Base-by-base conservation (phyloP, 2,113 vertebrate genomes). In the Daphoenositta chrysoptera region DNA sequence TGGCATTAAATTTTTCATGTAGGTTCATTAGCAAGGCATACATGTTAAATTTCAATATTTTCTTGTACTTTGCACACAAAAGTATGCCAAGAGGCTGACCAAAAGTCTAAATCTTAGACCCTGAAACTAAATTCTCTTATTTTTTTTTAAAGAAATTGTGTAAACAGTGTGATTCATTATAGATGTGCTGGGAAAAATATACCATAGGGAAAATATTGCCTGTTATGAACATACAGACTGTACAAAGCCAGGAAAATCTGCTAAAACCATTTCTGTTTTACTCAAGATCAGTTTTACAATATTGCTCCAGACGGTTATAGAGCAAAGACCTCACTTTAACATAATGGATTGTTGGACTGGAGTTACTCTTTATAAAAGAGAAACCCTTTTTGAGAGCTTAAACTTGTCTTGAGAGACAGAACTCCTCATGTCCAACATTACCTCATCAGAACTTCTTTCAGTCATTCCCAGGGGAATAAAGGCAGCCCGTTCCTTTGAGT, bases 1-100 rank as follows among this genome's bases (percentile, higher is more conserved):
- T 84, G 47, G 56, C 81, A 94, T 88, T 58, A 95, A 24, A 23
- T 94, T 97, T 96, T 96, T 85, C 39, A 89, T 71, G 15, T 87
- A 93, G 84, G 44, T 54, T 90, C 87, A 95, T 96, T 96, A 97
- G 40, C 37, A 78, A 48, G 56, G 63, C 53, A 88, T 93, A 89
- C 37, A 90, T 91, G 77, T 76, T 93, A 91, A 92, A 94, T 84
- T 88, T 80, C 31, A 58, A 1, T 10, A 63, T 80, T 84, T 75
- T 53, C n/a, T 82, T 93, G 69, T 68, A 48, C 10, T 91, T 96
- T 66, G 82, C 53, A 65, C 8, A 50, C 8, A 53, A 30, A 40
- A 87, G 20, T 33, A 88, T 80, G 79, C 33, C 75, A 94, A 96
- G 87, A 33, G 40, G 40, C 57, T 97, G 83, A 78, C 47, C 84